phyloP scores from a whole-genome alignment of 2,113 vertebrate species.

The Siniperca knerii region DNA sequence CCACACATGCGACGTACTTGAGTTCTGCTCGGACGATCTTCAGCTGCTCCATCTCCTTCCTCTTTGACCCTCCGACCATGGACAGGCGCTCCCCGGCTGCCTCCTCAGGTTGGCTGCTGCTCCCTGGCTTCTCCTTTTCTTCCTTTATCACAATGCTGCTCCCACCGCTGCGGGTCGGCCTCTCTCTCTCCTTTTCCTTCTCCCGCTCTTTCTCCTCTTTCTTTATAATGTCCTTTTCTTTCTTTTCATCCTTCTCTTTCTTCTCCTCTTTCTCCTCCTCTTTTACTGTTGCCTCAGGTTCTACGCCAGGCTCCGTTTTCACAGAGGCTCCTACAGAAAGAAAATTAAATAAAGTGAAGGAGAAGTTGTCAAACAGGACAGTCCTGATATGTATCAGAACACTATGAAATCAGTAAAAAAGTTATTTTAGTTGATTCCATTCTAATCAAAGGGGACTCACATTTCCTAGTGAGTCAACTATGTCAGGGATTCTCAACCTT shows the following conservation, averaged over 20 bases:
- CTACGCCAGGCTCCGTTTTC: constrained; percentile 83
- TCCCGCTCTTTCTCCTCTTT: constrained; percentile 91
- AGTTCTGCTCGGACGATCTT: constrained; percentile 90
- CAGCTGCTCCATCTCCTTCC: constrained; percentile 93
- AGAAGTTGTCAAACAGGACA: background rate
- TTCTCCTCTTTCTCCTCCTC: constrained; percentile 91
- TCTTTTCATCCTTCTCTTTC: constrained; percentile 87
- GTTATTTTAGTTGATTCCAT: fast-evolving
- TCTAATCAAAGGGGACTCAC: background rate
- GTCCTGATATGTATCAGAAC: background rate
- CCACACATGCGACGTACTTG: constrained; percentile 86
- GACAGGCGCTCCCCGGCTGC: constrained; percentile 73
- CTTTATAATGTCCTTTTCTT: constrained; percentile 85
- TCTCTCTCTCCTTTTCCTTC: constrained; percentile 86
- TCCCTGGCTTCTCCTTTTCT: constrained; percentile 79
- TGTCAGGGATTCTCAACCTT: no score
- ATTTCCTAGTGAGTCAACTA: background rate
- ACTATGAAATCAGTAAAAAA: background rate
- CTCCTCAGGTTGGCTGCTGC: constrained; percentile 83
- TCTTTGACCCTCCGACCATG: constrained; percentile 83
- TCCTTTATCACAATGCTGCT: constrained; percentile 77
- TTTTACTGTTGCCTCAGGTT: constrained; percentile 82
- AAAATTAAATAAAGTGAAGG: background rate
- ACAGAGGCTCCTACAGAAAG: constrained; percentile 65
- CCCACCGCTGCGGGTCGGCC: constrained; percentile 81